Evolutionary conservation across 2,888 invertebrate genomes (phyloP), one percentile per base, ranked within the genome.

Genomic region (Lepidochitona cinerea): DNA sequence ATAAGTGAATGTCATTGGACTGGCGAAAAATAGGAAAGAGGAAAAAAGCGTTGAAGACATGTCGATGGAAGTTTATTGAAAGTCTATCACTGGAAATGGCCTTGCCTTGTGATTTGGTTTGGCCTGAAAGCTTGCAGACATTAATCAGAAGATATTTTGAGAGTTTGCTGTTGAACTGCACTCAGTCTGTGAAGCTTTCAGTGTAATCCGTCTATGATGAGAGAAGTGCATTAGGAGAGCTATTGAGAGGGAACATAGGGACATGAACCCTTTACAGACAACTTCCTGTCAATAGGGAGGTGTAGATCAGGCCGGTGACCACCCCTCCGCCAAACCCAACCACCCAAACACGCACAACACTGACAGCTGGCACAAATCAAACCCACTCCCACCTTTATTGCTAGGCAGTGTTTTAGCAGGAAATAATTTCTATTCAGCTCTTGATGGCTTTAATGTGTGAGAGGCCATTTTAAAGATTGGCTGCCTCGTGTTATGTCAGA

Each of bases 221-320:
- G 66, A 66, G 37, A 66, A 66, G 66, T 66, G 66, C 66, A 66
- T 66, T 66, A 66, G 66, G 35, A n/a, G 5, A 14, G 14, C 66
- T n/a, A 66, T 66, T 66, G 66, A 37, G 9, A 59, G 12, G 14
- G 32, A 23, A 59, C 26, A 59, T 29, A 32, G 23, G 23, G 29
- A 26, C 26, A 32, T 14, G 26, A 14, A 26, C 59, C 32, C 59
- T 32, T 29, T 59, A 26, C 59, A 14, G 59, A 14, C 23, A 14
- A 26, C 59, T 59, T 59, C 59, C 59, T 59, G 32, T 59, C n/a
- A n/a, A 23, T n/a, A 23, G 49, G 7, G 23, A 23, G 49, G 49
- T 49, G 49, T 49, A 49, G 49, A 23, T 49, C 49, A 49, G 49
- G 49, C 49, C 49, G 23, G 49, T 59, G 59, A 59, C 59, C 26